Evolutionary conservation across 2,888 invertebrate species (phyloP).

Genomic region (Bruchidius siliquastri): DNA sequence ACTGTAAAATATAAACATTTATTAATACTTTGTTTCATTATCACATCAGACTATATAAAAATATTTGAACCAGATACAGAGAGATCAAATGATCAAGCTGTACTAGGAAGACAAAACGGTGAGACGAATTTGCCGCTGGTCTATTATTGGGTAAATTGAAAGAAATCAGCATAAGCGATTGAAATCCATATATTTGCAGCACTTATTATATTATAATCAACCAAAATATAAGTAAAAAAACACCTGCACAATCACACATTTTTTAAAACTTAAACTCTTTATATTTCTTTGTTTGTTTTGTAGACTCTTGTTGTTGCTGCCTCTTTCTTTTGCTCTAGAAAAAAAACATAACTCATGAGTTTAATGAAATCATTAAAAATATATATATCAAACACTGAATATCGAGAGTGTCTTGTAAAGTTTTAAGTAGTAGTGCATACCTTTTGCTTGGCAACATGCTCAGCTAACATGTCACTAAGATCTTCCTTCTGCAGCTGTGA

Average conservation of each 20-base stretch:
- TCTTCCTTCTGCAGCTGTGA: slow-evolving; percentile 88
- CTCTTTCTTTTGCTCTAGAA: slow-evolving; percentile 88
- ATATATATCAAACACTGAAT: background rate
- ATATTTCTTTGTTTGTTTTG: slow-evolving; percentile 92
- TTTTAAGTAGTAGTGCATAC: slow-evolving; percentile 45
- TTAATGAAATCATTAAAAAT: background rate
- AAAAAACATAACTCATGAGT: slow-evolving; percentile 15
- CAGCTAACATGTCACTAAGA: slow-evolving; percentile 96
- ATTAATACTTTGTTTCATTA: slow-evolving; percentile 16
- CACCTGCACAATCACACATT: background rate
- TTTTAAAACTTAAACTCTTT: slow-evolving; percentile 97
- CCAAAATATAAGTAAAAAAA: background rate
- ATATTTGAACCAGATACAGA: too few species aligned
- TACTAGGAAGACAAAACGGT: too few species aligned
- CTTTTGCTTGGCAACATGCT: slow-evolving; percentile 95
- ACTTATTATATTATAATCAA: background rate
- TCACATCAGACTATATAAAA: background rate
- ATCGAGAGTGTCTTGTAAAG: too few species aligned
- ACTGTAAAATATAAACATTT: slow-evolving; percentile 38
- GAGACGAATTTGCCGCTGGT: too few species aligned
- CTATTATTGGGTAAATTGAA: background rate
- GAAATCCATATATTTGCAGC: background rate
- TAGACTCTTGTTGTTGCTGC: slow-evolving; percentile 84
- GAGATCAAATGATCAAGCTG: too few species aligned
- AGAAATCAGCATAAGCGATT: background rate